Evolutionary conservation across 2,888 invertebrate species (phyloP).

Genomic region (Yponomeuta malinellus): DNA sequence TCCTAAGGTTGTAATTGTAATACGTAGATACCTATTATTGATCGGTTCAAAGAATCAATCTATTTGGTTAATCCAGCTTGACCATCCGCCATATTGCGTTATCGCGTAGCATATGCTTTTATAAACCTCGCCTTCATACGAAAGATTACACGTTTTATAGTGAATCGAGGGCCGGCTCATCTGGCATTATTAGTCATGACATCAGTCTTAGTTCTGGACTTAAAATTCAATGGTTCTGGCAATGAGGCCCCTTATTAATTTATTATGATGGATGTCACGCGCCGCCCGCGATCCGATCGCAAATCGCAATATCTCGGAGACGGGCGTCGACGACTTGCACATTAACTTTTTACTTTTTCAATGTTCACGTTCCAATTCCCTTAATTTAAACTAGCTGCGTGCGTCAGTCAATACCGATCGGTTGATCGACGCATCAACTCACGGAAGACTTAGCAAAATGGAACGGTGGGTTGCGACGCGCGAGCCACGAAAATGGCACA

Average conservation of each 20-base stretch:
- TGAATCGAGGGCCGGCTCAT: background rate
- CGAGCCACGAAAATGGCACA: conserved; percentile 61
- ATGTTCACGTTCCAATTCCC: conserved; percentile 20
- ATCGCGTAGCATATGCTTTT: background rate
- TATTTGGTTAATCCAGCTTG: background rate
- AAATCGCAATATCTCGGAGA: background rate
- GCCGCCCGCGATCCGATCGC: background rate
- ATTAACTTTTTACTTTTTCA: background rate
- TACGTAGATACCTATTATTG: background rate
- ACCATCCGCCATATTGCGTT: background rate
- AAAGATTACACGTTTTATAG: background rate
- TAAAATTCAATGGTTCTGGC: background rate
- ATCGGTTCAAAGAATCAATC: background rate
- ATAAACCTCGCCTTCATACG: conserved; percentile 3
- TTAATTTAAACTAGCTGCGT: conserved; percentile 23
- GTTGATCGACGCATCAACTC: conserved; percentile 40
- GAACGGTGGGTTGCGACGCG: conserved; percentile 45
- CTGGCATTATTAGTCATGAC: background rate
- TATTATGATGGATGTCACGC: background rate
- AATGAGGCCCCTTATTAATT: background rate
- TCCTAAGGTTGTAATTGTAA: background rate
- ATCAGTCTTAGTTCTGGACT: background rate
- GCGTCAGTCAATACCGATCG: conserved; percentile 9
- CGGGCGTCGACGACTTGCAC: background rate
- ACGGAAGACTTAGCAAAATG: conserved; percentile 47